Conservation (phyloP, 2,888 invertebrate genomes). For the Taenaris catops region DNA sequence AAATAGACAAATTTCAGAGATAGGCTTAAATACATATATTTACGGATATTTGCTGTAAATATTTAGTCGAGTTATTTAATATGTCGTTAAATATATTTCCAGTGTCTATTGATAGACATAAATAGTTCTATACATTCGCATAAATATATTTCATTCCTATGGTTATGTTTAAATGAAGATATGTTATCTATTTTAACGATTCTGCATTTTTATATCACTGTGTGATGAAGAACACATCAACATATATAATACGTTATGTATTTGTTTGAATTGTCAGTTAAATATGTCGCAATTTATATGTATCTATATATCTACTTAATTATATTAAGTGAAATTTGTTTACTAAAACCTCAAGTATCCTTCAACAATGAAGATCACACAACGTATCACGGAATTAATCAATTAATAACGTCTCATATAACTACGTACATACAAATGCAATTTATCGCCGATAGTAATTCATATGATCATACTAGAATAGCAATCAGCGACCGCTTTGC, state of each 20-base stretch:
- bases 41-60: no score
- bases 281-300: constrained; percentile 37
- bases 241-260: constrained; percentile 34
- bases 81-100: constrained; percentile 17
- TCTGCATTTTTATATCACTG: constrained; percentile 39
- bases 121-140: constrained; percentile 29
- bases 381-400: constrained; percentile 24
- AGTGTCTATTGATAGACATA: constrained; percentile 50
- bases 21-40: constrained; percentile 4
- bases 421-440: constrained; percentile 8
- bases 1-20: constrained; percentile 3
- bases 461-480: no score
- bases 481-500: no score
- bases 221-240: constrained; percentile 34
- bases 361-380: constrained; percentile 28
- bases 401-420: constrained; percentile 12
- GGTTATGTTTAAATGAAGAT: constrained; percentile 57
- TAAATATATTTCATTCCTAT: constrained; percentile 29
- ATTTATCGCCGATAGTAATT: no score
- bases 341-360: constrained; percentile 28
- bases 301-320: constrained; percentile 60
- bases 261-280: constrained; percentile 34
- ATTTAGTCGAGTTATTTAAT: background rate
- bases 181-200: constrained; percentile 51
- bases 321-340: constrained; percentile 53